Evolutionary conservation across 1,140 invertebrate genomes (phyloP).

Genomic region (Latrodectus geometricus): DNA sequence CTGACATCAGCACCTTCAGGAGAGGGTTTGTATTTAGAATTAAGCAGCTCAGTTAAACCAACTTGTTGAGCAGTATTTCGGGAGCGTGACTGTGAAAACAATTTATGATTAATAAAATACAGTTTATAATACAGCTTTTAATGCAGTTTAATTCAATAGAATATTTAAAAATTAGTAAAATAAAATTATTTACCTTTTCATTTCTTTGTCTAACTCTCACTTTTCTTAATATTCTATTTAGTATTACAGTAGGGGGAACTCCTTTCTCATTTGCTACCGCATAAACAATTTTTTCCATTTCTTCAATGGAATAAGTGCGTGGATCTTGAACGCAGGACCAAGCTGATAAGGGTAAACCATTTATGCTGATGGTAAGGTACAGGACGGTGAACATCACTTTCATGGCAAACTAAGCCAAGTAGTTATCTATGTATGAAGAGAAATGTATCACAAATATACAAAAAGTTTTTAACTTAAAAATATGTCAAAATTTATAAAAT

Average conservation of each 20-base stretch:
- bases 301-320: constrained; percentile 27
- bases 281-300: constrained; percentile 27
- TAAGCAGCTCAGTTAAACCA: constrained; percentile 27
- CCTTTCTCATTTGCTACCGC: constrained; percentile 24
- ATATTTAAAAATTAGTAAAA: not conserved
- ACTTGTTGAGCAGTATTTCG: constrained; percentile 23
- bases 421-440: too few relatives aligned
- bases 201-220: constrained; percentile 22
- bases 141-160: not conserved
- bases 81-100: not conserved
- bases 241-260: constrained; percentile 31
- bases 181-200: constrained; percentile 20
- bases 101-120: not conserved
- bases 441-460: too few relatives aligned
- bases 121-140: not conserved
- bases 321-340: constrained; percentile 2
- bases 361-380: constrained; percentile 30
- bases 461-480: too few relatives aligned
- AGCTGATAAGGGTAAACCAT: not conserved
- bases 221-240: constrained; percentile 47
- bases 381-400: constrained; percentile 47
- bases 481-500: too few relatives aligned
- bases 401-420: constrained; percentile 19
- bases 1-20: not conserved
- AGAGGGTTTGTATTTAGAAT: not conserved